These are phyloP conservation scores for Hystrix brachyura DNA, from an alignment of 2,113 vertebrate genomes.

Conservation along the genomic window DNA sequence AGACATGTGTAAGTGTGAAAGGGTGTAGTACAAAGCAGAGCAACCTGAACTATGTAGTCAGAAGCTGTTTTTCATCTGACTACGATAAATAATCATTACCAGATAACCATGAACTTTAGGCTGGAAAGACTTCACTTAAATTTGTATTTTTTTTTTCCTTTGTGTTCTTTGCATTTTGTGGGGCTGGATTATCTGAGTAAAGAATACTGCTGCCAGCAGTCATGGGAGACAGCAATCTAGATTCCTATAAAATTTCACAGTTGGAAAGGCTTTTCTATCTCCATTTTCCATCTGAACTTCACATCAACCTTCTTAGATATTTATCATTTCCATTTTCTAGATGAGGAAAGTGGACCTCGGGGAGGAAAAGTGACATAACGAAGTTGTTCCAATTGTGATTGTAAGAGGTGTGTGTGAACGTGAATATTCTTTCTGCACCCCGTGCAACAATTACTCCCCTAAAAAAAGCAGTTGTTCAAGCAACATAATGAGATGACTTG, in stretches of 20 bases:
- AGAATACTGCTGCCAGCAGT: background rate
- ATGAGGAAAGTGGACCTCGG: background rate
- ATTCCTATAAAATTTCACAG: background rate
- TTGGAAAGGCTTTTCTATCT: background rate
- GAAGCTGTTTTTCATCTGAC: background rate
- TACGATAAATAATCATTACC: background rate
- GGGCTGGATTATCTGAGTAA: background rate
- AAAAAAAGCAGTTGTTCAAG: background rate
- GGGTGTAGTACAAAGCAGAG: background rate
- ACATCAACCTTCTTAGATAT: background rate
- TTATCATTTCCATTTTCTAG: background rate
- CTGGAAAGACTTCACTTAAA: background rate
- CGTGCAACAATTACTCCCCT: background rate
- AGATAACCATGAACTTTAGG: background rate
- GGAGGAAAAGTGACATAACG: background rate
- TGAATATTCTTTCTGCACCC: background rate
- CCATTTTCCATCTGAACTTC: background rate
- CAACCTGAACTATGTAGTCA: background rate
- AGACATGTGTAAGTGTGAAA: background rate
- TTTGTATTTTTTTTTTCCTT: background rate
- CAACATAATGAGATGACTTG: slow-evolving; percentile 9
- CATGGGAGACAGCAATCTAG: background rate
- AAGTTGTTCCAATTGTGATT: background rate
- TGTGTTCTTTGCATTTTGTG: background rate
- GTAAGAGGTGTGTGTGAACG: background rate